Evolutionary conservation across 2,888 invertebrate species (phyloP), one percentile per base, ranked within the genome.

Genomic region (Heterodera filipjevi): DNA sequence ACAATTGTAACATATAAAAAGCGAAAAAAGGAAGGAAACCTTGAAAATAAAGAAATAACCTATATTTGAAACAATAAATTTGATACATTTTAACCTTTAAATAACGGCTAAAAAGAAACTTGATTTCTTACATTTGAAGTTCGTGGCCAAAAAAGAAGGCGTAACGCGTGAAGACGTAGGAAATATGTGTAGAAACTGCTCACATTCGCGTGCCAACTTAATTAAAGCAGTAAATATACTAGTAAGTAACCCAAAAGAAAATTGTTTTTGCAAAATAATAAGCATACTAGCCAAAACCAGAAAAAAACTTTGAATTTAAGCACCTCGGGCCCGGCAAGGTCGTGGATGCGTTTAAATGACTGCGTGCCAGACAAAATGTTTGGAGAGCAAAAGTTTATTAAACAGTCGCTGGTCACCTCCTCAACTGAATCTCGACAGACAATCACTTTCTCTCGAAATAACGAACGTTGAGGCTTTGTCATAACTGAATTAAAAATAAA

Each of bases 381-480:
- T 19, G 79, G 79, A 30, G 39, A 19, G 32, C 79, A 79, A 12
- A 79, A 53, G 32, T 79, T 79, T 22, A 79, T 78, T 35, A 77
- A 53, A 77, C 59, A 53, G 16, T 77, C 72, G 27, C 71, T 68
- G 6, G 32, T 30, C 22, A 46, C 33, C 35, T 71, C 14, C 35
- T 77, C 71, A 3, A 77, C 22, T 3, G 32, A 39, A 19, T 71
- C 71, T 3, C 44, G 14, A 32, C 59, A 77, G 3, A 77, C 71
- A 14, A 71, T 71, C 3, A 79, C 78, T 73, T 79, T 79, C 46
- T 79, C 79, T 12, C 79, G 80, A 53, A 79, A 79, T 22, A 79
- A 73, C 19, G 79, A 79, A 44, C 71, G 68, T 10, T 79, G 59
- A 59, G n/a, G 5, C 12, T 59, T 59, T 59, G n/a, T 8, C 59